Base-by-base conservation (phyloP, 2,113 vertebrate genomes). In the Dolichallabes microphthalmus region DNA sequence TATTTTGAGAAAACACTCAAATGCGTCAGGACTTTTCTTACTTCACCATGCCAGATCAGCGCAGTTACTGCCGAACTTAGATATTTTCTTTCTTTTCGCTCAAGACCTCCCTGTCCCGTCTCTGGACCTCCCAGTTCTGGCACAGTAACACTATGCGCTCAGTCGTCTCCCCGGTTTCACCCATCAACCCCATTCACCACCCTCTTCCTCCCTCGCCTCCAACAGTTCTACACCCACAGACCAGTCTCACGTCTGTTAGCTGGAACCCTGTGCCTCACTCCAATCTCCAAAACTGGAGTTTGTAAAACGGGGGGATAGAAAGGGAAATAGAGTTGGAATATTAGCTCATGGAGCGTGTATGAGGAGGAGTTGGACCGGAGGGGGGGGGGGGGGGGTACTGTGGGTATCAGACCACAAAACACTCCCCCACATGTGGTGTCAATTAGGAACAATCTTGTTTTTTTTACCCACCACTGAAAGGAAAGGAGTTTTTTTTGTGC, bases 381-480 rank as follows among this genome's bases (percentile, higher is more conserved):
- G 45, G 45, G 45, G 8, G 45, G 6, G 86, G 89, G 87, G 88
- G 87, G 86, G 80, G 84, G 87, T 32, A 88, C 91, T 92, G 91
- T 92, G 92, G 93, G 93, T 90, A 92, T 93, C 92, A 90, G 92
- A 93, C 94, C 92, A 91, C 94, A 94, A 90, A 94, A 94, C 94
- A 94, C 94, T 92, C 94, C 92, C 91, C 92, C 89, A 94, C 95
- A 95, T 95, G 94, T 95, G 95, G 94, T 93, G 93, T 95, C 93
- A 94, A 95, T 95, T 95, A 95, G 92, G 92, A 95, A 95, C 93
- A 95, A 94, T 95, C 92, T 94, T 94, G 94, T 95, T 95, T 76
- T 79, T 79, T 95, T 93, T 94, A 94, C 93, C 93, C 89, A 94
- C 93, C 86, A 58, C 93, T 93, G 93, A 92, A 94, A 92, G 93